phyloP scores from a whole-genome alignment of 2,797 vertebrate species.

The Eleutherodactylus coqui region DNA sequence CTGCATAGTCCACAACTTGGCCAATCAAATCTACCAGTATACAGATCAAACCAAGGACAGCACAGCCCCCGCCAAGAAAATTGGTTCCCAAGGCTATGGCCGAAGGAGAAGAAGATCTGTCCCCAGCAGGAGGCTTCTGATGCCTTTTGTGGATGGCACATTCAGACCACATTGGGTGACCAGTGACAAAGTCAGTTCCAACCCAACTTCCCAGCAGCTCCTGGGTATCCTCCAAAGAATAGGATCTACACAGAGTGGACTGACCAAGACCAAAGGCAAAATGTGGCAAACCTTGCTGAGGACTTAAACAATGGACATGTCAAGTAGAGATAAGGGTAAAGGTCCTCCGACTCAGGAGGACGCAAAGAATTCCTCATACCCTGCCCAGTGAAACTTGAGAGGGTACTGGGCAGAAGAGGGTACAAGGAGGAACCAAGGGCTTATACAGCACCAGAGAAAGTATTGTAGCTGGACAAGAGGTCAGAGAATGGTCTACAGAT shows the following conservation, averaged over 20 bases:
- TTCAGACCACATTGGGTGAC: slow-evolving; percentile 75
- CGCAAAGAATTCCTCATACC: slow-evolving; percentile 12
- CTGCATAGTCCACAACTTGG: slow-evolving; percentile 89
- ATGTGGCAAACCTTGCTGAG: slow-evolving; percentile 48
- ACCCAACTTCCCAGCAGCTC: slow-evolving; percentile 75
- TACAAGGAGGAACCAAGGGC: neutral
- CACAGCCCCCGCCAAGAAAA: slow-evolving; percentile 82
- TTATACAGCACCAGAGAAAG: slow-evolving; percentile 4
- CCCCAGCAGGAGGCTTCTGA: slow-evolving; percentile 67
- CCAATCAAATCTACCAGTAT: slow-evolving; percentile 85
- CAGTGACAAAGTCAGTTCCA: slow-evolving; percentile 67
- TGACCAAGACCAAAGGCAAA: slow-evolving; percentile 44
- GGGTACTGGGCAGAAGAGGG: slow-evolving; percentile 2
- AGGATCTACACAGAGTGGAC: slow-evolving; percentile 15
- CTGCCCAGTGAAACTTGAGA: neutral
- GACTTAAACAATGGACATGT: slow-evolving; percentile 61
- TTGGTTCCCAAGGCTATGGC: slow-evolving; percentile 91
- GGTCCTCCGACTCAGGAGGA: neutral
- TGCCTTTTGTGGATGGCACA: slow-evolving; percentile 69
- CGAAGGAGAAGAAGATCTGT: slow-evolving; percentile 81
- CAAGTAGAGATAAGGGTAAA: slow-evolving; percentile 17
- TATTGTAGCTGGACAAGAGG: neutral
- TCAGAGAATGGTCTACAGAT: neutral
- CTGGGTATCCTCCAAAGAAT: slow-evolving; percentile 24
- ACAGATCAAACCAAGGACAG: slow-evolving; percentile 82